A percentile compares a stretch with the other conserved stretches of the same genome.
Evolutionary conservation across 2,113 vertebrate genomes (phyloP).

Genomic region (Bombycilla garrulus): DNA sequence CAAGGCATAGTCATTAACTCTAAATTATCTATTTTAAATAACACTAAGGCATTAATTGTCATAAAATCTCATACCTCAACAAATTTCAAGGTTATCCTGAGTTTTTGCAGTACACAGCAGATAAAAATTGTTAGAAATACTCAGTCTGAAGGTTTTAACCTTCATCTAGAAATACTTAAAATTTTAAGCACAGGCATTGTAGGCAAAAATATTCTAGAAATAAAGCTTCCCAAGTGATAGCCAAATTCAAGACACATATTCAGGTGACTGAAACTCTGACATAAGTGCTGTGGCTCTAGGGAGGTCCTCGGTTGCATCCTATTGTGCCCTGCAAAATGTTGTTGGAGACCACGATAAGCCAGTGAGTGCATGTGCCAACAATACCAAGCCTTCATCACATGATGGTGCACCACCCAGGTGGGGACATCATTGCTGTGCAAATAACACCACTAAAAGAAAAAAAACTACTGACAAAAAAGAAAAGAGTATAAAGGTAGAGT

Average conservation of each 20-base stretch:
- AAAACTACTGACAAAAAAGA: not conserved
- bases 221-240: not conserved
- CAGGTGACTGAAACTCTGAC: not conserved
- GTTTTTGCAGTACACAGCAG: not conserved
- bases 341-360: not conserved
- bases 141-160: not conserved
- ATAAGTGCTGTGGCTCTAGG: not conserved
- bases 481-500: not conserved
- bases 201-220: not conserved
- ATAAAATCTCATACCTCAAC: not conserved
- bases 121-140: not conserved
- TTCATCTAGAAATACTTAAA: not conserved
- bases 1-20: not conserved
- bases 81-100: not conserved
- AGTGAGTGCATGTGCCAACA: accelerated
- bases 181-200: not conserved
- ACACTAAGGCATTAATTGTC: not conserved
- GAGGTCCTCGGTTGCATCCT: not conserved
- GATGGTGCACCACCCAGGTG: not conserved
- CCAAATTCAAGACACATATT: not conserved
- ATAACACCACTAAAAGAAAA: not conserved
- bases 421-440: not conserved
- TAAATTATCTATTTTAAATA: not conserved
- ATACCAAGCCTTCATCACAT: not conserved
- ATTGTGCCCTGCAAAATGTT: not conserved